Evolutionary conservation across 2,797 vertebrate species (phyloP).

Genomic region (Apogon hyalosoma): DNA sequence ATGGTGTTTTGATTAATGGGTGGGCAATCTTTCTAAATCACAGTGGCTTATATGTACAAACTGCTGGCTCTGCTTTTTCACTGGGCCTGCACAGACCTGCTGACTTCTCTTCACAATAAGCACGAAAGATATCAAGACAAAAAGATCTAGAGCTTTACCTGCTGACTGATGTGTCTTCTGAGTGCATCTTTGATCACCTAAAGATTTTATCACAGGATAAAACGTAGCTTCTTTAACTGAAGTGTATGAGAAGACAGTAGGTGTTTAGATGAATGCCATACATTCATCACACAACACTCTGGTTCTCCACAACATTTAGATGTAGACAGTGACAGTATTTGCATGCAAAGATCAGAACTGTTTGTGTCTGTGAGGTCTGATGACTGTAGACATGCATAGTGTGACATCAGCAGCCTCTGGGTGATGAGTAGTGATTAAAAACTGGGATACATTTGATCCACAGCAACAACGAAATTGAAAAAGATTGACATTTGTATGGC

Average conservation of each 20-base stretch:
- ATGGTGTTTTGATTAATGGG: slow-evolving; percentile 40
- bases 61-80: slow-evolving; percentile 27
- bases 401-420: background rate
- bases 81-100: slow-evolving; percentile 44
- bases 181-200: slow-evolving; percentile 17
- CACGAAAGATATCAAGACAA: slow-evolving; percentile 25
- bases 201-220: background rate
- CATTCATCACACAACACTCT: background rate
- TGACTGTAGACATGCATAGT: background rate
- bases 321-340: slow-evolving; percentile 28
- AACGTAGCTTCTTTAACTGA: slow-evolving; percentile 21
- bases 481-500: slow-evolving; percentile 38
- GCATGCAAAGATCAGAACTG: slow-evolving; percentile 7
- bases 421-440: slow-evolving; percentile 26
- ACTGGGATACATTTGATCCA: background rate
- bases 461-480: slow-evolving; percentile 20
- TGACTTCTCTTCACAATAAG: slow-evolving; percentile 37
- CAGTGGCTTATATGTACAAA: slow-evolving; percentile 28
- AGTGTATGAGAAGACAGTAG: slow-evolving; percentile 22
- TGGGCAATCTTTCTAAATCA: slow-evolving; percentile 42
- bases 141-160: slow-evolving; percentile 23
- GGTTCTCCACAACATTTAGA: background rate
- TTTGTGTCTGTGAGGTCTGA: slow-evolving; percentile 6
- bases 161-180: slow-evolving; percentile 1
- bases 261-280: slow-evolving; percentile 17